These are phyloP conservation scores for Oxystoma pomonae DNA, from an alignment of 2,888 invertebrate genomes.

Conservation along the genomic window DNA sequence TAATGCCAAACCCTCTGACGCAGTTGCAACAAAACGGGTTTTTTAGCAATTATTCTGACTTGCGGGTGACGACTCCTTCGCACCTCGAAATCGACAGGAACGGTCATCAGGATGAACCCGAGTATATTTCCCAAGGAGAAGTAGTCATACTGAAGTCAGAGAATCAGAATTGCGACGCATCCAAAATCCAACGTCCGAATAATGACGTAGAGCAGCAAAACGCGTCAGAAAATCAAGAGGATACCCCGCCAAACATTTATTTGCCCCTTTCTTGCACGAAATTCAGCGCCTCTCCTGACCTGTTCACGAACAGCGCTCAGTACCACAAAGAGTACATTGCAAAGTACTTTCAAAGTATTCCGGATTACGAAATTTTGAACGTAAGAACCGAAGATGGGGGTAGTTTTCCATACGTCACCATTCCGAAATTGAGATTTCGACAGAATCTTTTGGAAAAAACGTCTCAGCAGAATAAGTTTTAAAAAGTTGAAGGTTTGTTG, in stretches of 20 bases:
- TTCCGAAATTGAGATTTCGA: constrained; percentile 20
- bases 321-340: constrained; percentile 36
- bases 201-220: neutral
- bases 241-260: constrained; percentile 16
- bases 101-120: neutral
- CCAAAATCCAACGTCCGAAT: no score
- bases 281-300: constrained; percentile 33
- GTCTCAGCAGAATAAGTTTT: no score
- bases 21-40: no score
- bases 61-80: neutral
- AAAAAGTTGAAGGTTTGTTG: no score
- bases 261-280: constrained; percentile 32
- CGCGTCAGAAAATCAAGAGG: neutral
- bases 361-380: constrained; percentile 34
- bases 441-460: neutral
- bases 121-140: neutral
- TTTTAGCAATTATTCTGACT: constrained; percentile 6
- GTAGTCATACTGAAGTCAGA: neutral
- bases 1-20: constrained; percentile 7
- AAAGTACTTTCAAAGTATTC: constrained; percentile 35
- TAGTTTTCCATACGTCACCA: constrained; percentile 36
- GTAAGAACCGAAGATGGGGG: constrained; percentile 34
- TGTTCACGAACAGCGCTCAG: constrained; percentile 33
- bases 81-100: neutral
- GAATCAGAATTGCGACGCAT: neutral